phyloP scores from a whole-genome alignment of 1,140 invertebrate genomes.

The Gryon sp. region DNA sequence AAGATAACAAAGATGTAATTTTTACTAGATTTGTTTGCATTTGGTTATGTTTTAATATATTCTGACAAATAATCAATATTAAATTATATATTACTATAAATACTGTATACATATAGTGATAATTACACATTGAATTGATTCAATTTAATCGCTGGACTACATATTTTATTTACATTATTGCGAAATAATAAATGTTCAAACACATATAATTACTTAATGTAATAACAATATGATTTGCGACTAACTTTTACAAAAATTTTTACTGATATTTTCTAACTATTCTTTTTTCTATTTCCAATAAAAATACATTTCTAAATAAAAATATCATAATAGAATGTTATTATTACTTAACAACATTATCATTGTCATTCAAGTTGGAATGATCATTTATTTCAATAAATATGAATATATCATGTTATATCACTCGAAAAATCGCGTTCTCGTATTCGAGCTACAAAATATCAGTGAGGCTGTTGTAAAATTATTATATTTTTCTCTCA shows the following conservation, averaged over 20 bases:
- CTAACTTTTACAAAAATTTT: too few relatives aligned
- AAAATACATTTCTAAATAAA: conserved; percentile 40
- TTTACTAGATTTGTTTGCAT: too few relatives aligned
- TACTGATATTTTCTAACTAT: too few relatives aligned
- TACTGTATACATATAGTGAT: neutral
- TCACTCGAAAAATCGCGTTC: conserved; percentile 11
- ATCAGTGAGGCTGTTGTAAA: conserved; percentile 19
- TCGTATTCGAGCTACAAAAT: conserved; percentile 31
- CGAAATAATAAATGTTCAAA: too few relatives aligned
- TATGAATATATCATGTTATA: neutral
- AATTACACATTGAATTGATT: neutral
- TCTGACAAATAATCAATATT: too few relatives aligned
- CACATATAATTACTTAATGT: too few relatives aligned
- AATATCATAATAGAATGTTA: conserved; percentile 3
- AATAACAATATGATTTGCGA: neutral
- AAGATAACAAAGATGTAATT: too few relatives aligned
- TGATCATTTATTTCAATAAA: neutral
- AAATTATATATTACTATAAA: neutral
- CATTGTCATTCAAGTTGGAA: conserved; percentile 4
- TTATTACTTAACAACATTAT: conserved; percentile 16
- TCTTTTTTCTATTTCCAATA: conserved; percentile 2
- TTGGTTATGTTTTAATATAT: too few relatives aligned
- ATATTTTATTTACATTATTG: too few relatives aligned
- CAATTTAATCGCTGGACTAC: neutral
- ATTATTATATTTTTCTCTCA: conserved; percentile 39